Evolutionary conservation across 1,140 invertebrate species (phyloP).

Genomic region (Oncopodura yosiiana): DNA sequence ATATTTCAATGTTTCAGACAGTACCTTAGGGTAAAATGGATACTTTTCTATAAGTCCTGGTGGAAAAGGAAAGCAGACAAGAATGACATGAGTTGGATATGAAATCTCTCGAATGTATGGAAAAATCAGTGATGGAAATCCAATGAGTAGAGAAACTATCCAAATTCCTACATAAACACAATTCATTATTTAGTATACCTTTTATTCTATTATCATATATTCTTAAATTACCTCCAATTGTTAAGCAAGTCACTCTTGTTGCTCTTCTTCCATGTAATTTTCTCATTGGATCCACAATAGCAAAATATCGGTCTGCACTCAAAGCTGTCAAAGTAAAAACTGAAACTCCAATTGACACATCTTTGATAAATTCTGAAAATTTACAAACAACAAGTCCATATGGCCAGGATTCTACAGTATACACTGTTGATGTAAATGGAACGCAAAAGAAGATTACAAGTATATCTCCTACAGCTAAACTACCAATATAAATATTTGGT

Average conservation of each 20-base stretch:
- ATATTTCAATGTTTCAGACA: too few species aligned
- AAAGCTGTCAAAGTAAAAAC: constrained; percentile 84
- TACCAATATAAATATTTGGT: constrained; percentile 80
- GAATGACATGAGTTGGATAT: constrained; percentile 46
- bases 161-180: too few species aligned
- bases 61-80: constrained; percentile 70
- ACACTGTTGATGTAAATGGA: constrained; percentile 67
- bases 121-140: constrained; percentile 64
- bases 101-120: constrained; percentile 50
- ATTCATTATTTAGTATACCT: too few species aligned
- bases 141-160: constrained; percentile 64
- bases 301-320: constrained; percentile 76
- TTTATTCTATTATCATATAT: too few species aligned
- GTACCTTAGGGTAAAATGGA: constrained; percentile 52
- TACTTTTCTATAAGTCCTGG: constrained; percentile 58
- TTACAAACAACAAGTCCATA: constrained; percentile 65
- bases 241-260: constrained; percentile 55
- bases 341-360: constrained; percentile 84
- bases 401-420: constrained; percentile 76
- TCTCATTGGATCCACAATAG: constrained; percentile 70
- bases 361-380: constrained; percentile 71
- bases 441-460: constrained; percentile 67
- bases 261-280: constrained; percentile 53
- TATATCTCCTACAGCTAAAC: constrained; percentile 66
- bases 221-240: constrained; percentile 43